Conservation (phyloP, 2,888 invertebrate species). For the Mesorhabditis belari region DNA sequence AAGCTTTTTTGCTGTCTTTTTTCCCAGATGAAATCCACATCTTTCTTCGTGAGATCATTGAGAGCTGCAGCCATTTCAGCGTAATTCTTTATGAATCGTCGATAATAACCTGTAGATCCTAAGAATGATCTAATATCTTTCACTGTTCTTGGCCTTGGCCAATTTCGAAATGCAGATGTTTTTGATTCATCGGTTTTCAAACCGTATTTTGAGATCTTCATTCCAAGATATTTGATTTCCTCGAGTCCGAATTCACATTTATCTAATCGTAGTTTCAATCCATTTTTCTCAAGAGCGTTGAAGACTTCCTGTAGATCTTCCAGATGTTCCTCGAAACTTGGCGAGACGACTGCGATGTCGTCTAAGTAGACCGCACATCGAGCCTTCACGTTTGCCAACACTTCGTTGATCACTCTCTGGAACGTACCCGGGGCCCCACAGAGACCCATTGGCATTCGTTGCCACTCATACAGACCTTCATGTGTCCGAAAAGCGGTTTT, state of each 20-base stretch:
- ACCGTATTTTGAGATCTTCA: slow-evolving; percentile 19
- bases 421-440: slow-evolving; percentile 7
- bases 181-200: slow-evolving; percentile 19
- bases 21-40: slow-evolving; percentile 9
- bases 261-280: slow-evolving; percentile 14
- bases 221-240: slow-evolving; percentile 27
- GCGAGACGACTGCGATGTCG: slow-evolving; percentile 16
- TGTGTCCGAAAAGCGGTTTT: slow-evolving; percentile 11
- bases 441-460: slow-evolving; percentile 14
- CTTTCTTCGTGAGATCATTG: slow-evolving; percentile 13
- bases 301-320: slow-evolving; percentile 20
- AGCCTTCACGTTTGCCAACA: neutral
- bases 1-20: slow-evolving; percentile 5
- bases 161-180: slow-evolving; percentile 8
- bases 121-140: slow-evolving; percentile 15
- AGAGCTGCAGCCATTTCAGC: slow-evolving; percentile 20
- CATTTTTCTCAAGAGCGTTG: slow-evolving; percentile 5
- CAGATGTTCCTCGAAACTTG: slow-evolving; percentile 17
- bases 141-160: slow-evolving; percentile 8
- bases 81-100: slow-evolving; percentile 18
- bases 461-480: slow-evolving; percentile 8
- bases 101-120: slow-evolving; percentile 20
- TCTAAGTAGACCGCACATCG: slow-evolving; percentile 20
- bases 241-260: slow-evolving; percentile 18
- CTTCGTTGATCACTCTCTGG: slow-evolving; percentile 8